phyloP scores from a whole-genome alignment of 2,113 vertebrate species.

The Bothrops jararaca region DNA sequence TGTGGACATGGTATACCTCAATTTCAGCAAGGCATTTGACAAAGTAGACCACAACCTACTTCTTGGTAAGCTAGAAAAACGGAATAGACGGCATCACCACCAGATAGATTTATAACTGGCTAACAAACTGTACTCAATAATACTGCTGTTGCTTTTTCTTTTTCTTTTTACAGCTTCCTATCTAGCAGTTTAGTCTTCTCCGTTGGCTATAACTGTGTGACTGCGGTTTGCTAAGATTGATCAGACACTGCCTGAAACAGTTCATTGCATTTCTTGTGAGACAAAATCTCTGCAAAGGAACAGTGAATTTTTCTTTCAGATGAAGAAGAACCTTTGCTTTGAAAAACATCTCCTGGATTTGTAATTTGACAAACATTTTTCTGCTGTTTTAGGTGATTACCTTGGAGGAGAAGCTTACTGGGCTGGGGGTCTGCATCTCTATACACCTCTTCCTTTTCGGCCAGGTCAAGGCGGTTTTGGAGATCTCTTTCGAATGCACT shows the following conservation, averaged over 20 bases:
- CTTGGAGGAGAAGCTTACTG: constrained; percentile 93
- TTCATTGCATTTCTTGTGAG: not conserved
- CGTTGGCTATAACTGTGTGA: not conserved
- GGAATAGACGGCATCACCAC: not conserved
- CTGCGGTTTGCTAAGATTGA: not conserved
- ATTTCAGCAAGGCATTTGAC: not conserved
- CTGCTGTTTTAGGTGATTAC: constrained; percentile 80
- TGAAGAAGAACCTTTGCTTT: not conserved
- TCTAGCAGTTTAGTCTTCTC: not conserved
- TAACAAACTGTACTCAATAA: not conserved
- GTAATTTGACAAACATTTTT: not conserved
- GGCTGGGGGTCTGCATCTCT: constrained; percentile 90
- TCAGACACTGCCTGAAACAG: not conserved
- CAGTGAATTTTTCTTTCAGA: not conserved
- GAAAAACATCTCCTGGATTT: not conserved
- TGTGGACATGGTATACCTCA: not conserved
- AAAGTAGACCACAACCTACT: not conserved
- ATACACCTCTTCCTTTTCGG: constrained; percentile 91
- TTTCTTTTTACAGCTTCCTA: not conserved
- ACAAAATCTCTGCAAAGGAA: not conserved
- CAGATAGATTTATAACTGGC: not conserved
- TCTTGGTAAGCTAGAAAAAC: not conserved
- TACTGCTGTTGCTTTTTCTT: not conserved
- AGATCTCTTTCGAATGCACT: constrained; percentile 93
- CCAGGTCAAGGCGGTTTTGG: constrained; percentile 87